Evolutionary conservation across 2,888 invertebrate species (phyloP).

Genomic region (Spicauda simplicius): DNA sequence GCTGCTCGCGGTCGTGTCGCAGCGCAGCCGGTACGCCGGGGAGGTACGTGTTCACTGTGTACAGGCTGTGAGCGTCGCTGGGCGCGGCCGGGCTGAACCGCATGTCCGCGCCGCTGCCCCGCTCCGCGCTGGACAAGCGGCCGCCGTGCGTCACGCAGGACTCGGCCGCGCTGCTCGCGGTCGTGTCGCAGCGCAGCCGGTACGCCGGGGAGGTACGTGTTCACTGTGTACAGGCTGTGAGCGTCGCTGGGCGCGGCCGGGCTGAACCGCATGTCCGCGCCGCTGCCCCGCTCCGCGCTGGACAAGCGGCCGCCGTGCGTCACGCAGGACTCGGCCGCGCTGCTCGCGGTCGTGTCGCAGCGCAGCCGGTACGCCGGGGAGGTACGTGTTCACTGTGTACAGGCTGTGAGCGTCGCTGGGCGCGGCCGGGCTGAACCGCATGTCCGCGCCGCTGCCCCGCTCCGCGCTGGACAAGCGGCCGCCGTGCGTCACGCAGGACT

Average conservation of each 20-base stretch:
- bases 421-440: conserved; percentile 89
- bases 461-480: conserved; percentile 92
- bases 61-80: conserved; percentile 92
- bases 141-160: conserved; percentile 95
- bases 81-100: conserved; percentile 91
- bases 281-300: conserved; percentile 86
- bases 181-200: conserved; percentile 92
- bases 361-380: conserved; percentile 95
- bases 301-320: conserved; percentile 94
- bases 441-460: conserved; percentile 85
- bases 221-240: too few relatives aligned
- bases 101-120: conserved; percentile 85
- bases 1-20: conserved; percentile 92
- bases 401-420: conserved; percentile 93
- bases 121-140: conserved; percentile 90
- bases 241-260: conserved; percentile 93
- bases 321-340: conserved; percentile 94
- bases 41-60: too few relatives aligned
- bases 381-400: too few relatives aligned
- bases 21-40: conserved; percentile 94
- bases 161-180: conserved; percentile 93
- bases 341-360: conserved; percentile 93
- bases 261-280: conserved; percentile 86
- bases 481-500: conserved; percentile 93
- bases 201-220: conserved; percentile 94